Percentiles rank a stretch among this genome's conserved stretches.
phyloP scores from a whole-genome alignment of 1,140 invertebrate species.

The Halesus radiatus region DNA sequence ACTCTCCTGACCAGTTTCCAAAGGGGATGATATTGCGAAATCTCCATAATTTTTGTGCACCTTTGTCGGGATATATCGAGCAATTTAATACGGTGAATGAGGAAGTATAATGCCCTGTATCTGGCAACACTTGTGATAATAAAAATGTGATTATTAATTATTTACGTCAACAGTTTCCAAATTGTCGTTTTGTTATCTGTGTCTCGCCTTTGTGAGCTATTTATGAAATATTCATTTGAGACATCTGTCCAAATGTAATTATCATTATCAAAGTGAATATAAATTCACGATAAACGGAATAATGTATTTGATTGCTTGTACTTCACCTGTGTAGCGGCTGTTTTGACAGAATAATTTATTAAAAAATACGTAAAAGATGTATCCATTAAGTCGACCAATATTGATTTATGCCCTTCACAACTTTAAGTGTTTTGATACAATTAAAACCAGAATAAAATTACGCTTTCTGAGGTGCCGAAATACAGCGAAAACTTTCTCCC shows the following conservation, averaged over 20 bases:
- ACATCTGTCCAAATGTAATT: conserved; percentile 13
- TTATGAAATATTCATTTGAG: not conserved
- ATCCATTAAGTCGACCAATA: too few species aligned
- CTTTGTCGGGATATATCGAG: not conserved
- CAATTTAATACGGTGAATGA: not conserved
- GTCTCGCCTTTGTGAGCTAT: not conserved
- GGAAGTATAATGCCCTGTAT: conserved; percentile 22
- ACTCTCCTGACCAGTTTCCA: conserved; percentile 2
- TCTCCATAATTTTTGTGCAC: conserved; percentile 18
- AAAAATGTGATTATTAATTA: conserved; percentile 18
- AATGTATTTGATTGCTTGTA: conserved; percentile 4
- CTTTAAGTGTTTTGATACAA: too few species aligned
- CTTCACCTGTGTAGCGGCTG: not conserved
- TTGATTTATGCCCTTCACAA: too few species aligned
- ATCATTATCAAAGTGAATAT: not conserved
- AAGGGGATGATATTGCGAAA: conserved; percentile 31
- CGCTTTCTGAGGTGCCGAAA: too few species aligned
- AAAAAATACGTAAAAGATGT: not conserved
- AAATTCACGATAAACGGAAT: not conserved
- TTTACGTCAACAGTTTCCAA: not conserved
- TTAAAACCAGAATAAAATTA: too few species aligned
- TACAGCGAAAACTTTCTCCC: too few species aligned
- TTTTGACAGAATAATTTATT: not conserved
- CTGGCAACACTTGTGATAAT: conserved; percentile 5
- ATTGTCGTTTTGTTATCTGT: conserved; percentile 4